These are phyloP conservation scores for Caenorhabditis briggsae DNA, from an alignment of 1,140 invertebrate species.

Conservation along the genomic window DNA sequence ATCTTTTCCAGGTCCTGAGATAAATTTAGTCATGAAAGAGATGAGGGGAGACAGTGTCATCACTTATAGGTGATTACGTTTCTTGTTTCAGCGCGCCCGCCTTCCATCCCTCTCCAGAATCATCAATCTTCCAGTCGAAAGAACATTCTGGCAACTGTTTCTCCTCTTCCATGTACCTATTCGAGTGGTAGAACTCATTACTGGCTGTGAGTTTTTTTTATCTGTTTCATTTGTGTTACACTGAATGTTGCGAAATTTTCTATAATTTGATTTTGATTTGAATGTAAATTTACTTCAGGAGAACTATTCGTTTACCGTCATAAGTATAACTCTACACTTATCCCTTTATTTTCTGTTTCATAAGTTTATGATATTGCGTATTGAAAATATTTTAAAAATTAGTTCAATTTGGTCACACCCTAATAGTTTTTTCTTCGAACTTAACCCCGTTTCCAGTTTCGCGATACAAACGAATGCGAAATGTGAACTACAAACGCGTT, in stretches of 20 bases:
- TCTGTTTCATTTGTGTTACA: neutral
- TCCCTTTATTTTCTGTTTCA: neutral
- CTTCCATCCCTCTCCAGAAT: constrained; percentile 68
- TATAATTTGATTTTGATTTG: too few relatives aligned
- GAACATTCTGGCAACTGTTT: constrained; percentile 69
- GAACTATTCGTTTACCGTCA: too few relatives aligned
- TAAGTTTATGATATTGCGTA: too few relatives aligned
- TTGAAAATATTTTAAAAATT: too few relatives aligned
- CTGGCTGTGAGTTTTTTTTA: constrained; percentile 64
- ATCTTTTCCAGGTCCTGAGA: too few relatives aligned
- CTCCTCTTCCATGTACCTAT: constrained; percentile 68
- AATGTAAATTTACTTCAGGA: too few relatives aligned
- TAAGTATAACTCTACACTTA: too few relatives aligned
- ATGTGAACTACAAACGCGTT: constrained; percentile 64
- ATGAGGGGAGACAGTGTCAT: too few relatives aligned
- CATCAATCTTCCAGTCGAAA: constrained; percentile 67
- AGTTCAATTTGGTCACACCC: neutral
- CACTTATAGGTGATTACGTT: too few relatives aligned
- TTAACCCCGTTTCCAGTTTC: constrained; percentile 49
- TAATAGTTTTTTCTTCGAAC: neutral
- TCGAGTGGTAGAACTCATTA: constrained; percentile 66
- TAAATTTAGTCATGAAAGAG: too few relatives aligned
- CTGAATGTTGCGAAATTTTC: too few relatives aligned
- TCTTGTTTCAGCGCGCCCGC: constrained; percentile 64
- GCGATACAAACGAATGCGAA: constrained; percentile 66